A percentile compares a stretch with the other conserved stretches of the same genome.
Conservation (phyloP, 1,140 invertebrate species). For the Tetragonula clypearis region DNA sequence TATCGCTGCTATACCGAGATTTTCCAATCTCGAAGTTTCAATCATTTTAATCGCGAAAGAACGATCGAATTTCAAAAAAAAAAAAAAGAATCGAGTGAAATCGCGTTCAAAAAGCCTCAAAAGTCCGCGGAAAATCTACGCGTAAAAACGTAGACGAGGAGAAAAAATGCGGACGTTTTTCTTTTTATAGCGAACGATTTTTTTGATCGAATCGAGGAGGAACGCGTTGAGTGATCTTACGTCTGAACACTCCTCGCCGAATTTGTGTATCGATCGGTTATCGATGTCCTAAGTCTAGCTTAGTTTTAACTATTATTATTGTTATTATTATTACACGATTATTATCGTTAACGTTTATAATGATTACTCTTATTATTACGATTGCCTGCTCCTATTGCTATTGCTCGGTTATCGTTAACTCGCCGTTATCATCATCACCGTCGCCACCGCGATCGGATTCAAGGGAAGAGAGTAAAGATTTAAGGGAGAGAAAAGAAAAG, state of each 20-base stretch:
- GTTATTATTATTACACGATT: conserved; percentile 6
- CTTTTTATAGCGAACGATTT: background rate
- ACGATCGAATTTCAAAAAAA: too few relatives aligned
- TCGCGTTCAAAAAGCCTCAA: too few relatives aligned
- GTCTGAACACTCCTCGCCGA: background rate
- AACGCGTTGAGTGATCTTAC: background rate
- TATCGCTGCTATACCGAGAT: too few relatives aligned
- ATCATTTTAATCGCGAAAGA: too few relatives aligned
- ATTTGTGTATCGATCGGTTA: background rate
- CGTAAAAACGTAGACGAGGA: too few relatives aligned
- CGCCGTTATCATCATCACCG: conserved; percentile 34
- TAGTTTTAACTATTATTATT: conserved; percentile 19
- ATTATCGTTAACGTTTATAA: conserved; percentile 22
- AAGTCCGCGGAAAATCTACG: background rate
- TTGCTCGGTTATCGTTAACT: conserved; percentile 26
- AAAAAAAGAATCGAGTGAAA: too few relatives aligned
- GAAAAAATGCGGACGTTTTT: background rate
- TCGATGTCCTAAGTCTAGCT: background rate
- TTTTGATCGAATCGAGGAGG: background rate
- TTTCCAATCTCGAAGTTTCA: too few relatives aligned
- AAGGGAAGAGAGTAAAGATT: background rate
- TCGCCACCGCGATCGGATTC: conserved; percentile 6
- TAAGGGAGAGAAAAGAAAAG: background rate
- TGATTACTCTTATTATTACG: conserved; percentile 24
- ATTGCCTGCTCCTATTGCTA: conserved; percentile 1